Base-by-base conservation (phyloP, 2,113 vertebrate species). In the Todiramphus saurophagus region DNA sequence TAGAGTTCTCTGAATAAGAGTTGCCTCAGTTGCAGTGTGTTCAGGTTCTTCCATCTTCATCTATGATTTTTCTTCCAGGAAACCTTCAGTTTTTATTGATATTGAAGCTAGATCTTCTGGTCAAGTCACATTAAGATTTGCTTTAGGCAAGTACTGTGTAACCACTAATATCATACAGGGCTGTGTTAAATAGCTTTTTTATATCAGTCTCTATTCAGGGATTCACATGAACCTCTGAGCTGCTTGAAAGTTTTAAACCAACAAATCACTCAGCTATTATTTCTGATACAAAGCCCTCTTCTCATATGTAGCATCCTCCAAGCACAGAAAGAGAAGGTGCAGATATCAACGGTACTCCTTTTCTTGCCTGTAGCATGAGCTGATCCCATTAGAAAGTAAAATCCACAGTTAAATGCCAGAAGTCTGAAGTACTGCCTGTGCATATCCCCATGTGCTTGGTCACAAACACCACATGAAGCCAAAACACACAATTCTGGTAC, bases 401-500 rank as follows among this genome's bases (percentile, higher is more conserved):
- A 7, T 23, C 14, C 64, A 72, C 9, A 35, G 18, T 44, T 55
- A 50, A 70, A 67, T 4, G 41, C 3, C 46, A 83, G 43, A 48
- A 33, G 7, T 15, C 14, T 33, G 55, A 51, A 39, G 30, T n/a
- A 25, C n/a, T 14, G 51, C 6, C 23, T 17, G 15, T 25, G 7
- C 33, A 16, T 16, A 30, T 28, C 18, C 7, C 5, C 9, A 7
- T 0, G 1, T 21, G 13, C 20, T 43, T 82, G 27, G 8, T 33
- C 58, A 64, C 56, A 89, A 50, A 25, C 9, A n/a, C 10, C 24
- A 31, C 4, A 4, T 58, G 39, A 66, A 78, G 28, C 51, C 73
- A 64, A 12, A 10, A 30, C 23, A 4, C 0, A 0, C 11, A 31
- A 43, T 19, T 19, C 59, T 76, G 27, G 6, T 41, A 13, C 9